Conservation (phyloP, 2,888 invertebrate species). For the Oxyteleia sp. region DNA sequence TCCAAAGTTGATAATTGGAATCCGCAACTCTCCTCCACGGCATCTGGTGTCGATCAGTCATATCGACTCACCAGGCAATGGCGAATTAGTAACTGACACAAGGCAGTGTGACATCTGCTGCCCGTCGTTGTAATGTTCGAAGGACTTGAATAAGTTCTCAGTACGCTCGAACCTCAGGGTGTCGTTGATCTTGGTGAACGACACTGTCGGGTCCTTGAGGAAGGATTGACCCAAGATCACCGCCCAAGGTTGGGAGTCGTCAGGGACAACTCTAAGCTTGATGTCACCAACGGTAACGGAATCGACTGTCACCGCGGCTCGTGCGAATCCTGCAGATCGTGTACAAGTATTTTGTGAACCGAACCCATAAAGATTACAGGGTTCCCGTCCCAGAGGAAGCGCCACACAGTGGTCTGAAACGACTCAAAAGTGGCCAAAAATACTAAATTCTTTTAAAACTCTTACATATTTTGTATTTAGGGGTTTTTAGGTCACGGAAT, state of each 20-base stretch:
- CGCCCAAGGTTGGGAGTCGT: constrained; percentile 2
- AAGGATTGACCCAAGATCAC: constrained; percentile 1
- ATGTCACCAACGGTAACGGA: neutral
- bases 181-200: neutral
- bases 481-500: too few relatives aligned
- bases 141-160: too few relatives aligned
- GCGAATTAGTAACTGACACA: too few relatives aligned
- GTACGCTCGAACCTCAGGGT: too few relatives aligned
- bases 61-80: neutral
- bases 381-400: too few relatives aligned
- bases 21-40: neutral
- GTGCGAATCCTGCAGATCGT: neutral
- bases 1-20: neutral
- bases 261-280: constrained; percentile 2
- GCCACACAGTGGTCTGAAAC: too few relatives aligned
- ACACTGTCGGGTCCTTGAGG: neutral
- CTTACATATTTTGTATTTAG: too few relatives aligned
- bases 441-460: too few relatives aligned
- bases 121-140: too few relatives aligned
- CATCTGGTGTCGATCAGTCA: neutral
- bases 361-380: neutral
- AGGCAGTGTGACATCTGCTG: too few relatives aligned
- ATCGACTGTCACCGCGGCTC: neutral
- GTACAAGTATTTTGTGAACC: neutral
- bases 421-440: too few relatives aligned